Conservation (phyloP, 2,797 vertebrate genomes). For the Alauda arvensis region DNA sequence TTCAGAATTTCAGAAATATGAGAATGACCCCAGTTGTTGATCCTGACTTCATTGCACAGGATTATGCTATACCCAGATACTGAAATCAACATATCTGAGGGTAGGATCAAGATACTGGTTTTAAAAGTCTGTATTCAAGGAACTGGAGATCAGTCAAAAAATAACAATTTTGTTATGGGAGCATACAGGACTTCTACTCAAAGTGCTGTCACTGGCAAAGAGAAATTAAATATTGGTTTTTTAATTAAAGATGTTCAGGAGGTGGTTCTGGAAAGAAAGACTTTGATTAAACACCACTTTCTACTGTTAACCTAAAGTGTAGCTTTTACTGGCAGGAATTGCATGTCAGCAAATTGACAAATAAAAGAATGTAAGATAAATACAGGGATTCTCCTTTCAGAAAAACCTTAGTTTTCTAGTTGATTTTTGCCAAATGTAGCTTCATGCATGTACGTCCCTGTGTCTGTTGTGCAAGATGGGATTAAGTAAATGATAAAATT, state of each 20-base stretch:
- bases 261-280: not conserved
- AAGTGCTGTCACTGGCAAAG: not conserved
- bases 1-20: not conserved
- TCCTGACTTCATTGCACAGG: not conserved
- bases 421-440: not conserved
- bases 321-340: not conserved
- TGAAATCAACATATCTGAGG: not conserved
- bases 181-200: not conserved
- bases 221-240: not conserved
- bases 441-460: rapidly evolving
- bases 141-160: not conserved
- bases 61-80: not conserved
- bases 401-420: not conserved
- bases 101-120: not conserved
- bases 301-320: not conserved
- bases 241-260: not conserved
- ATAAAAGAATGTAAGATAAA: not conserved
- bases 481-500: not conserved
- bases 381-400: not conserved
- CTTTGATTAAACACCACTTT: not conserved
- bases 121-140: not conserved
- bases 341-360: not conserved
- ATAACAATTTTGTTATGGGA: not conserved
- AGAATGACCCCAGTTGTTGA: not conserved
- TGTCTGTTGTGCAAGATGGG: not conserved